Evolutionary conservation across 2,797 vertebrate species (phyloP), one percentile per base, ranked within the genome.

Genomic region (Chloroceryle amazona): DNA sequence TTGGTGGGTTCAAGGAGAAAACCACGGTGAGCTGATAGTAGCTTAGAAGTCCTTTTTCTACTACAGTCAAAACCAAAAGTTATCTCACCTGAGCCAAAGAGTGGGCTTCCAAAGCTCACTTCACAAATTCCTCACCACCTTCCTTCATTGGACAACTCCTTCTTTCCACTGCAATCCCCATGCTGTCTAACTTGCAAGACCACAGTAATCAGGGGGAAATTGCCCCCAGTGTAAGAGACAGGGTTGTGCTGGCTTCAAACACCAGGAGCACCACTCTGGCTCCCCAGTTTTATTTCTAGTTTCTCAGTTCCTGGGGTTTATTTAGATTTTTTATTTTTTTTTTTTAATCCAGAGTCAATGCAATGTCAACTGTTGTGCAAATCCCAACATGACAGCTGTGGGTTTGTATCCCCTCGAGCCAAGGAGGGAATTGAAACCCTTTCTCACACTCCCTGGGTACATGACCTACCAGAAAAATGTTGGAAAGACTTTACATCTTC

Each of bases 391-490:
- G 95, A 80, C 72, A 88, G 80, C 61, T 81, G 37, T 41, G 88
- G 52, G 88, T 93, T 95, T 83, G 15, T 25, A 86, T 44, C 29
- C 85, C 88, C 92, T 86, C 0, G 0, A 81, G 92, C 63, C 65
- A 86, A 85, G 82, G 82, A 86, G 86, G 88, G 82, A 71, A 55
- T 0, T 67, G 44, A 94, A 96, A 71, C 60, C 90, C 57, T 91
- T 95, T 52, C 82, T 90, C 75, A 82, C 67, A 73, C n/a, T 82
- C 74, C 54, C 41, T 68, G 17, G 1, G 68, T 87, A 62, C 68
- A n/a, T 80, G 60, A n/a, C 67, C 79, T 26, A 14, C 63, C 79
- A 90, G 47, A 71, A 15, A 8, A 65, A 39, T 12, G 16, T 5
- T 63, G 87, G 82, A 47, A 72, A 80, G 63, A 8, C n/a, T 90